Evolutionary conservation across 30 jellyfish, hydroid and myxozoan species (phyloP), one percentile per base, ranked within the genome.

Genomic region (Chrysaora quinquecirrha): DNA sequence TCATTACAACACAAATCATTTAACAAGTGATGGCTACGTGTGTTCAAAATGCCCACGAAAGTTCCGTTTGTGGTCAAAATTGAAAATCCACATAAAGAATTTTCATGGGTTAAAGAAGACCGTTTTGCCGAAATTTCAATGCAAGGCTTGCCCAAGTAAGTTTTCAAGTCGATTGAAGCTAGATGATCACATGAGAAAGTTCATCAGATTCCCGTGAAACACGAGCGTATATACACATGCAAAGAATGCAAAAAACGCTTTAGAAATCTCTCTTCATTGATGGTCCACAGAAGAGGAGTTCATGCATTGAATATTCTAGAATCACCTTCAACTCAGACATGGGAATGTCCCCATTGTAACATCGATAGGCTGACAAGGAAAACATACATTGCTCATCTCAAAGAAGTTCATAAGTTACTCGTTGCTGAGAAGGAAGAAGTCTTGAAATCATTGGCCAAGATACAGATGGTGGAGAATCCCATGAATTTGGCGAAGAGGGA

Each of bases 21-120:
- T 46, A 12, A 70, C 95, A 19, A 72, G 85, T 1, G 89, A 91
- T 28, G 98, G 98, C 6, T 91, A 78, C 46, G 49, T 84, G 49
- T 91, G 98, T 88, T 65, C 92, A 33, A 86, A 85, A 66, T 91
- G 98, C 78, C 93, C 95, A 1, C 85, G 88, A 62, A 73, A 85
- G 48, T 85, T 75, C 56, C 91, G 91, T 1, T 69, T 93, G 43
- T 91, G 98, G 98, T 76, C 89, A 31, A 85, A 92, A 29, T 81
- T 91, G 73, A 91, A 91, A 56, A 38, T 48, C 22, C 98, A 91
- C 78, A 85, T 93, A 60, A 80, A 91, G 72, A 88, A 84, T 23
- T 88, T 74, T 29, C 96, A 86, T 60, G 72, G 65, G 73, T 60
- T 30, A 63, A 86, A 75, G 62, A 62, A 71, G 54, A 14, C 95